These are phyloP conservation scores for Euzophera pinguis DNA, from an alignment of 2,888 invertebrate species.

Conservation along the genomic window DNA sequence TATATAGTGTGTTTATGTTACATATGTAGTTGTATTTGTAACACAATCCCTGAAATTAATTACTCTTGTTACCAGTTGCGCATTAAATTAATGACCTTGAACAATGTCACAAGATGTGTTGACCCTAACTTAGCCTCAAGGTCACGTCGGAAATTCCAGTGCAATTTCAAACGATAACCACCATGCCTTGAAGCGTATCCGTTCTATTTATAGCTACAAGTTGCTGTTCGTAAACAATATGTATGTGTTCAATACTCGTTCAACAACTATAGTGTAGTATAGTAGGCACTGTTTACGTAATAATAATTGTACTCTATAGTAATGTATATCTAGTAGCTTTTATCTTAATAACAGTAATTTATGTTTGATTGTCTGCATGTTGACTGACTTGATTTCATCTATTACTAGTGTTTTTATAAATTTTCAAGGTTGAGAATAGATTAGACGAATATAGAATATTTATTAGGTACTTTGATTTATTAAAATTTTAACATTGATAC, in stretches of 20 bases:
- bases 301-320: background rate
- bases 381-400: background rate
- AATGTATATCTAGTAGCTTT: background rate
- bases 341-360: background rate
- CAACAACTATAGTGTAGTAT: background rate
- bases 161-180: slow-evolving; percentile 10
- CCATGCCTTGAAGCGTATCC: background rate
- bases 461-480: no score
- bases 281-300: background rate
- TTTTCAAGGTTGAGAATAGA: no score
- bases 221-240: background rate
- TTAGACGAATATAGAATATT: no score
- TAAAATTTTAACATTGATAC: no score
- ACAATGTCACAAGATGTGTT: slow-evolving; percentile 52
- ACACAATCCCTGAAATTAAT: no score
- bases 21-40: no score
- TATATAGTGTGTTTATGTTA: no score
- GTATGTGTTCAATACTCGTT: background rate
- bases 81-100: slow-evolving; percentile 43
- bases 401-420: background rate
- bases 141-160: slow-evolving; percentile 45
- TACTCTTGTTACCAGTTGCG: no score
- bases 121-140: slow-evolving; percentile 52
- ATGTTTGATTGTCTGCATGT: background rate
- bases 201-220: background rate